Evolutionary conservation across 1,140 invertebrate genomes (phyloP).

Genomic region (Plodia interpunctella): DNA sequence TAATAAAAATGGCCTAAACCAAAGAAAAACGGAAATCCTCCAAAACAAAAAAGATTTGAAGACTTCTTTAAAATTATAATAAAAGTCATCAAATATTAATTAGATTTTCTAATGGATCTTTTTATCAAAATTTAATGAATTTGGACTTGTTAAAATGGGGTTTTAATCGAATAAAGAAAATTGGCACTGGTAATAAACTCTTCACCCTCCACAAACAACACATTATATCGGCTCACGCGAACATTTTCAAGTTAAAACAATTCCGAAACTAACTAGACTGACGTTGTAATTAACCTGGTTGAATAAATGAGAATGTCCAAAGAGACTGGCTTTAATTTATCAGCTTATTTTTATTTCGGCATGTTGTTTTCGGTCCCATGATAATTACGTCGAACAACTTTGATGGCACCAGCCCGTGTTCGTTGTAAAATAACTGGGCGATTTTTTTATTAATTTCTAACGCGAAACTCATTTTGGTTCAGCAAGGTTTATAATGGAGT

Average conservation of each 20-base stretch:
- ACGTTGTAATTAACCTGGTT: constrained; percentile 2
- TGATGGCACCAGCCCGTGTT: not conserved
- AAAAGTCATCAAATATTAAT: too few species aligned
- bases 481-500: too few species aligned
- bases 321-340: constrained; percentile 4
- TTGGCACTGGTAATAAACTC: not conserved
- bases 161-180: not conserved
- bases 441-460: too few species aligned
- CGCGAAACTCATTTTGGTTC: too few species aligned
- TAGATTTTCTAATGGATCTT: too few species aligned
- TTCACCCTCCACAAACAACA: constrained; percentile 1
- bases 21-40: too few species aligned
- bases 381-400: not conserved
- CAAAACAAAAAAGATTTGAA: too few species aligned
- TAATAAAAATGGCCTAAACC: too few species aligned
- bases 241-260: not conserved
- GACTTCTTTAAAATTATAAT: too few species aligned
- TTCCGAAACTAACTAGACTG: not conserved
- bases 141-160: too few species aligned
- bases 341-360: not conserved
- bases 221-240: not conserved
- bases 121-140: too few species aligned
- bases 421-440: too few species aligned
- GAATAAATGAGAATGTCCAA: constrained; percentile 7
- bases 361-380: not conserved